Base-by-base conservation (phyloP, 2,797 vertebrate genomes). In the Glyptemys insculpta region DNA sequence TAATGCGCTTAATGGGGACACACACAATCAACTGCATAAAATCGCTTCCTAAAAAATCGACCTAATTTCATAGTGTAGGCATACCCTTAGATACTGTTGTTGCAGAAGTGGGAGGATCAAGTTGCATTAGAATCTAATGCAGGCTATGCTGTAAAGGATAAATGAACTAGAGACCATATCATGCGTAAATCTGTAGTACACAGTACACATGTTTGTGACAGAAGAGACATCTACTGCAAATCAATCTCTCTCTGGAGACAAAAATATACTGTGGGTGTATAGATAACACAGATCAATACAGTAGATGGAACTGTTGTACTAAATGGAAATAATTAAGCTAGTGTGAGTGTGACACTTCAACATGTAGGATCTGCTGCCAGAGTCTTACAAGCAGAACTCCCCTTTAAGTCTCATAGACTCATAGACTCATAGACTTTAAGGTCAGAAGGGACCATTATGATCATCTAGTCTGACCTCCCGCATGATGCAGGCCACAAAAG, bases 221-320 rank as follows among this genome's bases (percentile, higher is more conserved):
- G 52, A 47, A 49, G 65, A 91, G 11, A 86, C 89, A 88, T 54
- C 37, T 83, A 16, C 91, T 83, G 25, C 54, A 59, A 90, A 91
- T 47, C 52, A 81, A 49, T 76, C 19, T 92, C 56, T 6, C 37
- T 18, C 41, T 89, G 74, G 41, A 78, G 41, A 87, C 16, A 85
- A 72, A 93, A 19, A 81, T 83, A 68, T 16, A 41, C 47, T 54
- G 6, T 8, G 57, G 15, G 25, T 41, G 54, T 72, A 81, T 78
- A 80, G 72, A 47, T 82, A 94, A 84, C 50, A 80, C 53, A 49
- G 78, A 79, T 95, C 84, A 91, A 65, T 81, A 79, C 4, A 74
- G 4, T 3, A 6, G 3, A 31, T 49, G 2, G 53, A 85, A 44
- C 34, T 72, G 31, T 81, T 93, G 88, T 87, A 89, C 29, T 91